phyloP scores from a whole-genome alignment of 2,113 vertebrate species.

The Suricata suricatta region DNA sequence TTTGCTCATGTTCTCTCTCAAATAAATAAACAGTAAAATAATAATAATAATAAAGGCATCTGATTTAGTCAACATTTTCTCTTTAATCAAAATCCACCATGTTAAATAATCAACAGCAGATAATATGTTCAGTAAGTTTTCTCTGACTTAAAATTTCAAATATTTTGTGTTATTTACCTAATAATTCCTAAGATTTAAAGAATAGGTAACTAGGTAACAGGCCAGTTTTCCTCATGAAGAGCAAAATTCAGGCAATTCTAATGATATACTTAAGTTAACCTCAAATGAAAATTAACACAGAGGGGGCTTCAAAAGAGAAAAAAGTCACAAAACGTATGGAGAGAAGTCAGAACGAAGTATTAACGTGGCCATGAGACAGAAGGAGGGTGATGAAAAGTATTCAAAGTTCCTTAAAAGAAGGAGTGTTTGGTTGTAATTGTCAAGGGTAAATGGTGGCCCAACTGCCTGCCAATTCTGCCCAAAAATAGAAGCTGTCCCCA shows the following conservation, averaged over 20 bases:
- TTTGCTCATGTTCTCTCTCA: too few species aligned
- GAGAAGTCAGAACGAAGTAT: background rate
- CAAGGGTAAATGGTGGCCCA: background rate
- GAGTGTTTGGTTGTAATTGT: background rate
- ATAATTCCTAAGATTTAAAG: slow-evolving; percentile 1
- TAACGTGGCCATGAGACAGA: background rate
- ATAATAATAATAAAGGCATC: slow-evolving; percentile 42
- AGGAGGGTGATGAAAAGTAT: background rate
- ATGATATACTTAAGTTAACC: background rate
- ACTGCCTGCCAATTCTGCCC: background rate
- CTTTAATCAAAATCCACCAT: slow-evolving; percentile 26
- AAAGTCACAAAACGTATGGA: background rate
- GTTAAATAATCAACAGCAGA: slow-evolving; percentile 31
- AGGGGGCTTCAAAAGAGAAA: background rate
- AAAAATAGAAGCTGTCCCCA: background rate
- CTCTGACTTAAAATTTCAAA: slow-evolving; percentile 19
- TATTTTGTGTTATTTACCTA: background rate
- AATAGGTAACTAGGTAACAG: background rate
- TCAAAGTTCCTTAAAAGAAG: background rate
- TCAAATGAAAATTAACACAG: slow-evolving; percentile 12
- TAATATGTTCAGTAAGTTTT: background rate
- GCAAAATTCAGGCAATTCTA: background rate
- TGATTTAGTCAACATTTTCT: background rate
- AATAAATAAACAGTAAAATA: too few species aligned
- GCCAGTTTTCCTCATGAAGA: background rate